Percentiles rank a stretch among this genome's conserved stretches.
Evolutionary conservation across 2,113 vertebrate genomes (phyloP).

Genomic region (Suricata suricatta): DNA sequence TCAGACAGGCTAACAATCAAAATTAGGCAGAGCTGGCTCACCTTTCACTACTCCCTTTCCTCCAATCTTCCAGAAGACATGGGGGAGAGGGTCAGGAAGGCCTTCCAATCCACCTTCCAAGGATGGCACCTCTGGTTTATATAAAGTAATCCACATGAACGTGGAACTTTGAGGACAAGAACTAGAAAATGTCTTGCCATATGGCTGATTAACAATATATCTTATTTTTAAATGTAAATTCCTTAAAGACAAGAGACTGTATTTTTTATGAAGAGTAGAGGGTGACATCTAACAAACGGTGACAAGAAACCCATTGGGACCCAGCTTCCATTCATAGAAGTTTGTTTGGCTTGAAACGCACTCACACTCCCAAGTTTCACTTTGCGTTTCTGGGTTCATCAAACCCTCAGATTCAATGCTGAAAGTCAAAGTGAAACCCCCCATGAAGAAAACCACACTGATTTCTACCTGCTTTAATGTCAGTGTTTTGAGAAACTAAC

Average conservation of each 20-base stretch:
- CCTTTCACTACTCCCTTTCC: background rate
- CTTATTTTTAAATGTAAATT: conserved; percentile 46
- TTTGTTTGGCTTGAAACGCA: conserved; percentile 28
- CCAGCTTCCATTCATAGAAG: conserved; percentile 67
- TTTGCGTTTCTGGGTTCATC: conserved; percentile 72
- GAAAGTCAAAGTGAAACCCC: conserved; percentile 81
- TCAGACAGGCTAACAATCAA: background rate
- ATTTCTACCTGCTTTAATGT: conserved; percentile 74
- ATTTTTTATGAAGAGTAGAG: conserved; percentile 15
- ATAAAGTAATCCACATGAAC: background rate
- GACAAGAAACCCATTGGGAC: conserved; percentile 47
- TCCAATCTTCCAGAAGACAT: background rate
- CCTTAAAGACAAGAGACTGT: background rate
- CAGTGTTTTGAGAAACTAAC: conserved; percentile 52
- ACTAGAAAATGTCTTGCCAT: background rate
- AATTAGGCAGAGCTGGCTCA: background rate
- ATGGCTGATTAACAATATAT: background rate
- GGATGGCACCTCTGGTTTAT: background rate
- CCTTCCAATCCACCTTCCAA: background rate
- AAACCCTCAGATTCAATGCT: conserved; percentile 65
- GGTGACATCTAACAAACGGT: background rate
- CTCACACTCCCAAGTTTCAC: conserved; percentile 73
- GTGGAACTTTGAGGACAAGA: background rate
- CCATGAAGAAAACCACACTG: conserved; percentile 72
- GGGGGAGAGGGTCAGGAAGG: background rate